These are phyloP conservation scores for Hoplodrina blanda DNA, from an alignment of 2,888 invertebrate species.

Conservation along the genomic window DNA sequence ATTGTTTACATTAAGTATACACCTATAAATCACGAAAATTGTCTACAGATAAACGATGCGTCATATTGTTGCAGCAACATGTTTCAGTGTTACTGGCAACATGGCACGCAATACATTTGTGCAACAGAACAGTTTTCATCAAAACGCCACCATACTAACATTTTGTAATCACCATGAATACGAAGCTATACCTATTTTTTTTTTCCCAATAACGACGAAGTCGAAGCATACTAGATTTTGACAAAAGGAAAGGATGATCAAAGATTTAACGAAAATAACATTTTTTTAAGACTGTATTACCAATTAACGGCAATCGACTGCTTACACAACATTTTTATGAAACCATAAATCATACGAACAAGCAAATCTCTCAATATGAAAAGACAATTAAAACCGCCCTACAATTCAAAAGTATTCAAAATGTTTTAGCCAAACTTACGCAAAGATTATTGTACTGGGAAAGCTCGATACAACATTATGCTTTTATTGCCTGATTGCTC, in stretches of 20 bases:
- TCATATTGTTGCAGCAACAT: no score
- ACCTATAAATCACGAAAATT: neutral
- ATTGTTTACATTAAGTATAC: neutral
- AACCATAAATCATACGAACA: neutral
- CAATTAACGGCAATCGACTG: neutral
- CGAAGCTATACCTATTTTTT: neutral
- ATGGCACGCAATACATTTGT: no score
- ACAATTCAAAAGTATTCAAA: neutral
- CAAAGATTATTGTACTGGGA: neutral
- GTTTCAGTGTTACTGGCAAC: no score
- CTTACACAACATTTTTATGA: neutral
- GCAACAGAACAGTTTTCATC: neutral
- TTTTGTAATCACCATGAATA: neutral
- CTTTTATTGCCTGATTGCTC: neutral
- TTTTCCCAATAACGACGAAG: neutral
- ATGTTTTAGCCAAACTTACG: neutral
- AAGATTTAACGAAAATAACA: no score
- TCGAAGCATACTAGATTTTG: neutral
- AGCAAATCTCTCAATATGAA: neutral
- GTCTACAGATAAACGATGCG: no score
- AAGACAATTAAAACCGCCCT: neutral
- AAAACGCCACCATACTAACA: neutral
- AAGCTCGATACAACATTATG: constrained; percentile 1
- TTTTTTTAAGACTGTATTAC: no score
- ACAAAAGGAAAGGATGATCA: neutral